A percentile compares a stretch with the other conserved stretches of the same genome.
Conservation (phyloP, 2,888 invertebrate genomes). For the Tuta absoluta region DNA sequence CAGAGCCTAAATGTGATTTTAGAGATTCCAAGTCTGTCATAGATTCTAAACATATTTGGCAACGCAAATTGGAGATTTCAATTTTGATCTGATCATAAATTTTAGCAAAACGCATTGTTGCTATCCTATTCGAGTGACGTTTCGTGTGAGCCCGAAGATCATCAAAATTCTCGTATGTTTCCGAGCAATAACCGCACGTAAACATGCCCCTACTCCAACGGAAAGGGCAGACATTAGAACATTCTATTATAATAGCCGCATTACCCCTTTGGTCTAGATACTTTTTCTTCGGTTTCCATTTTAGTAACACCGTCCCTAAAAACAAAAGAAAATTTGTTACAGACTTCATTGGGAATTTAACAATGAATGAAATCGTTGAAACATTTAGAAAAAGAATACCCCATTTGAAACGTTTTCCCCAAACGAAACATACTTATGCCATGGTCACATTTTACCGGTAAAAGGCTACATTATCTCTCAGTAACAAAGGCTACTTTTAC, state of each 20-base stretch:
- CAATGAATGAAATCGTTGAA: not conserved
- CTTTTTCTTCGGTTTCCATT: constrained; percentile 67
- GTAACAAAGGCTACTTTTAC: too few species aligned
- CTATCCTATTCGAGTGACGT: constrained; percentile 56
- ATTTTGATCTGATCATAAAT: constrained; percentile 57
- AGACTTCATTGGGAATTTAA: not conserved
- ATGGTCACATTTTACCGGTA: too few species aligned
- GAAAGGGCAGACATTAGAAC: constrained; percentile 69
- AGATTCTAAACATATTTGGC: constrained; percentile 54
- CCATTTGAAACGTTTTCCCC: too few species aligned
- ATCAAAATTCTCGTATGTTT: constrained; percentile 59
- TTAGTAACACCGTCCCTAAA: constrained; percentile 62
- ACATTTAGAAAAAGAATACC: too few species aligned
- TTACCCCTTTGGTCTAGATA: constrained; percentile 72
- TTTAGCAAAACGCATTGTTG: constrained; percentile 53
- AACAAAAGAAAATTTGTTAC: constrained; percentile 59
- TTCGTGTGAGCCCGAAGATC: constrained; percentile 53
- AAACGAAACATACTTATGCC: too few species aligned
- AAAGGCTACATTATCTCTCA: too few species aligned
- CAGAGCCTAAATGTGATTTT: constrained; percentile 54
- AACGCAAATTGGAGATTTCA: constrained; percentile 61
- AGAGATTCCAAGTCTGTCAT: constrained; percentile 52
- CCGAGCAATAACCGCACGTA: constrained; percentile 62
- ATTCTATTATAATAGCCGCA: constrained; percentile 66
- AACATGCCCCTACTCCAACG: constrained; percentile 67